These are phyloP conservation scores for Erpobdella octoculata DNA, from an alignment of 2,888 invertebrate genomes.

Conservation along the genomic window DNA sequence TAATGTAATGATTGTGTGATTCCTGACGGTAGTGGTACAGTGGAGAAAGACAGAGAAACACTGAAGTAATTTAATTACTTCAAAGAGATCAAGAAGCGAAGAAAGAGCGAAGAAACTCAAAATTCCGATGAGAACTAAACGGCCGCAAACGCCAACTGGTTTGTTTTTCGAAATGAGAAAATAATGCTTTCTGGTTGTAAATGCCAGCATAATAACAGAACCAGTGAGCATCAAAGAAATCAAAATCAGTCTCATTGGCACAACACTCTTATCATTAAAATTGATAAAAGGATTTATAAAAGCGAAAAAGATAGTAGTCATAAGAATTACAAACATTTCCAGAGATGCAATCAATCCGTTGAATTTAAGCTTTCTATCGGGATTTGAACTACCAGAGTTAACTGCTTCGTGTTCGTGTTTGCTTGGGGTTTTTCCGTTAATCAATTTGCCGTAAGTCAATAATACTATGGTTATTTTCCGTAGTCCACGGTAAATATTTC, in stretches of 20 bases:
- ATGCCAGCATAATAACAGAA: conserved; percentile 12
- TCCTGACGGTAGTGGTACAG: not conserved
- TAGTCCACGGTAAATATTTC: too few species aligned
- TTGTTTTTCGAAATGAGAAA: too few species aligned
- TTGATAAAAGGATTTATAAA: too few species aligned
- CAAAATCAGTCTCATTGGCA: not conserved
- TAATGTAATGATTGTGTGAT: not conserved
- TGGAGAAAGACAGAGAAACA: conserved; percentile 4
- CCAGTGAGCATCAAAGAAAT: conserved; percentile 16
- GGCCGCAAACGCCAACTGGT: not conserved
- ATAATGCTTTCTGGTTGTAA: not conserved
- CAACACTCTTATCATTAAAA: not conserved
- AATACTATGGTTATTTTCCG: too few species aligned
- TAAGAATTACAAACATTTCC: conserved; percentile 4
- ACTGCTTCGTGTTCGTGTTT: too few species aligned
- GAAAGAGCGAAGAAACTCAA: conserved; percentile 22
- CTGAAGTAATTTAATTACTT: not conserved
- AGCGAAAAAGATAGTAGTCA: not conserved
- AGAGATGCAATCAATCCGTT: conserved; percentile 21
- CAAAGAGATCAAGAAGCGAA: conserved; percentile 6
- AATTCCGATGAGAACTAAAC: conserved; percentile 20
- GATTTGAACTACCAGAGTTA: too few species aligned
- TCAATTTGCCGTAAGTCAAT: conserved; percentile 2
- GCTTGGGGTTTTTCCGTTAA: not conserved
- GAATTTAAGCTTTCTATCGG: too few species aligned